These are phyloP conservation scores for Oligia strigilis DNA, from an alignment of 2,888 invertebrate genomes.

Conservation along the genomic window DNA sequence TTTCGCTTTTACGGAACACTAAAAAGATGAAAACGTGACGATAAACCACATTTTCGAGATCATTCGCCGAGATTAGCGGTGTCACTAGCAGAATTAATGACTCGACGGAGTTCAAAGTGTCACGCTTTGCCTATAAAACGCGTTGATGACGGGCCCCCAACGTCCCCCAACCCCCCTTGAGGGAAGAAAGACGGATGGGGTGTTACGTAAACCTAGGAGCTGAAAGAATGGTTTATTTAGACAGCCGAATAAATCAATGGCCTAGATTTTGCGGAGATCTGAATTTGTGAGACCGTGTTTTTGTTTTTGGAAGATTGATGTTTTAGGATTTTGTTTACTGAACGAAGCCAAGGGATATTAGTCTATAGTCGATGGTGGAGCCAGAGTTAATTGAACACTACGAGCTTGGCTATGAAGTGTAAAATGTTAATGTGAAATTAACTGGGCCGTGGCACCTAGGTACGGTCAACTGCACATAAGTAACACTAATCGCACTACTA, in stretches of 20 bases:
- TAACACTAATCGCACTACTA: not conserved
- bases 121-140: slow-evolving; percentile 19
- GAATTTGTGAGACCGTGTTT: slow-evolving; percentile 16
- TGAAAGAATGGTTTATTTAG: slow-evolving; percentile 10
- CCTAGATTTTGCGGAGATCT: slow-evolving; percentile 27
- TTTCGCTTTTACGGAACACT: not conserved
- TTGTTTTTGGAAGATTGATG: slow-evolving; percentile 6
- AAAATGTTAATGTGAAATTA: not conserved
- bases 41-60: slow-evolving; percentile 34
- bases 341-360: not conserved
- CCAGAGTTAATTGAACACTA: not conserved
- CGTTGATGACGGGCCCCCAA: slow-evolving; percentile 18
- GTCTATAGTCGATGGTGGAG: not conserved
- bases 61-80: slow-evolving; percentile 24
- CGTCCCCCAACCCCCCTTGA: not conserved
- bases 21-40: slow-evolving; percentile 33
- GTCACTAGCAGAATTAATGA: slow-evolving; percentile 42
- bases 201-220: slow-evolving; percentile 24
- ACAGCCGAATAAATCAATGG: slow-evolving; percentile 27
- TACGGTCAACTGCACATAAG: not conserved
- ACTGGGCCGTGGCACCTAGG: not conserved
- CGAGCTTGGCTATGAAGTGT: not conserved
- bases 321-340: slow-evolving; percentile 4
- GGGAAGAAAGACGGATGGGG: slow-evolving; percentile 29
- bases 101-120: slow-evolving; percentile 8